Base-by-base conservation (phyloP, 2,113 vertebrate species). In the Myanophis thanlyinensis region DNA sequence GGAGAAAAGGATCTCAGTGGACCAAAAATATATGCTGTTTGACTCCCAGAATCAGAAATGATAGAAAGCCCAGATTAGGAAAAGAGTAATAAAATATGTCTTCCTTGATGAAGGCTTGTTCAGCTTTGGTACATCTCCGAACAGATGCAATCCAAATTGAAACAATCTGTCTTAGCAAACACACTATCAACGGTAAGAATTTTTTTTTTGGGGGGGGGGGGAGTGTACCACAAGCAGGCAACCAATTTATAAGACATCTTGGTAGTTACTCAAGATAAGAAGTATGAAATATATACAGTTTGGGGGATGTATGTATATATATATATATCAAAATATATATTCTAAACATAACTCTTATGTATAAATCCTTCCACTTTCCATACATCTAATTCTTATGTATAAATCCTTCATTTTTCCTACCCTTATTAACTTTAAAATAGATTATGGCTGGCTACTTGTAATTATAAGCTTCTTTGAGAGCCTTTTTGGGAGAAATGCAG, bases 191-290 rank as follows among this genome's bases (percentile, higher is more conserved):
- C 15, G 40, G 18, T 73, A 73, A 73, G n/a, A 73, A 3, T 20
- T 40, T 73, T 73, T 73, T 6, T 2, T n/a, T n/a, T n/a, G n/a
- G n/a, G n/a, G 30, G 12, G n/a, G 1, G 0, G 1, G 1, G 7
- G 8, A 22, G 5, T 80, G 18, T 80, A 80, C 35, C 73, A 80
- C 15, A 59, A 27, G 56, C 8, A 59, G 56, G 23, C 54, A 56
- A 9, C 52, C 22, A 3, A 59, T 80, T 80, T 80, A n/a, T 15
- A 80, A 40, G 6, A 8, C 67, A 80, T 80, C 67, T 8, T 40
- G 35, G 67, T 22, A 80, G 6, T 20, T 20, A 40, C 35, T 80
- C 18, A 22, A 80, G 35, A 40, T 80, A 80, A 73, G n/a, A 40
- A 80, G 67, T 40, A 80, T 40, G 15, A 40, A 40, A 6, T 80